Evolutionary conservation across 2,888 invertebrate species (phyloP).

Genomic region (Idaea biselata): DNA sequence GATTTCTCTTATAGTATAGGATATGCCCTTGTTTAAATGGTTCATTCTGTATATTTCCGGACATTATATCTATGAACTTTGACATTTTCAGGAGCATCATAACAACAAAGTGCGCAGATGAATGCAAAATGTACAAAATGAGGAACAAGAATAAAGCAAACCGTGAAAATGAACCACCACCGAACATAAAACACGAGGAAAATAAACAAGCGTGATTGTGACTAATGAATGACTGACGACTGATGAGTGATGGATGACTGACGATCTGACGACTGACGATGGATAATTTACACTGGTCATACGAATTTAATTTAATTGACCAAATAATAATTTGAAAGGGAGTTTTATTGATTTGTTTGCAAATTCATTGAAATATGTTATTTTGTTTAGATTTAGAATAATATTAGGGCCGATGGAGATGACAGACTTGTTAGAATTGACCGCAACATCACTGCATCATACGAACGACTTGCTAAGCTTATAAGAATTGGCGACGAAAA

Average conservation of each 20-base stretch:
- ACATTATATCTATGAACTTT: background rate
- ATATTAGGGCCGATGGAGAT: background rate
- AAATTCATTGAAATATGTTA: background rate
- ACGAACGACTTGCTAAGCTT: background rate
- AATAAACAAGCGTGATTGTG: background rate
- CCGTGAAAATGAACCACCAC: conserved; percentile 34
- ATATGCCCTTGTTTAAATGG: too few species aligned
- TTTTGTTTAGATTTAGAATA: too few species aligned
- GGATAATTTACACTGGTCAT: too few species aligned
- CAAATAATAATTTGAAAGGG: background rate
- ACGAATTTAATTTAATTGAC: background rate
- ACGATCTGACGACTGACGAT: too few species aligned
- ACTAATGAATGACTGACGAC: background rate
- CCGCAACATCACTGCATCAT: background rate
- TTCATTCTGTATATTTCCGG: too few species aligned
- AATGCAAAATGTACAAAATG: conserved; percentile 80
- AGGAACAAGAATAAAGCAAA: conserved; percentile 47
- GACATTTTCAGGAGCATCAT: conserved; percentile 72
- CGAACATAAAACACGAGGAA: conserved; percentile 10
- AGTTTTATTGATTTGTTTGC: background rate
- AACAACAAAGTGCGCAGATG: conserved; percentile 83
- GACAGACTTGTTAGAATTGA: background rate
- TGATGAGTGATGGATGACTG: background rate
- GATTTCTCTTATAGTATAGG: too few species aligned
- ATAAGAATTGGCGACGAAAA: background rate